phyloP scores from a whole-genome alignment of 2,888 invertebrate genomes.

The Nematopogon swammerdamellus region DNA sequence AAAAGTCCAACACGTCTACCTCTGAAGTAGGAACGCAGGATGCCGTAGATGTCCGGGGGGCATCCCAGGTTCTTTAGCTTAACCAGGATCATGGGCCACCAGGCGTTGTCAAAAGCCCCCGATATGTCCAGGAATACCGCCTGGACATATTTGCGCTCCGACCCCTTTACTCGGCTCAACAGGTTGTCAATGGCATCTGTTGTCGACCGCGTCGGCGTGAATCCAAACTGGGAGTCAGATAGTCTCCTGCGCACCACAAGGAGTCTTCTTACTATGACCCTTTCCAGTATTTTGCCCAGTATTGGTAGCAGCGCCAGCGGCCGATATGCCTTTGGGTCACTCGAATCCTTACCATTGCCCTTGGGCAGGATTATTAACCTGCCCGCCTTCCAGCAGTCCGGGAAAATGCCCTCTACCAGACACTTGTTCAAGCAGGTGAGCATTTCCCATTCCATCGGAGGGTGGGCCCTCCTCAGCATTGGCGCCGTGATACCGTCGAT shows the following conservation, averaged over 20 bases:
- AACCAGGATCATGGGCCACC: conserved; percentile 20
- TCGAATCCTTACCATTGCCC: conserved; percentile 12
- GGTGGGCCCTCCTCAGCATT: conserved; percentile 8
- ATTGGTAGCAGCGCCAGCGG: conserved; percentile 18
- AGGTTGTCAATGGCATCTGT: conserved; percentile 12
- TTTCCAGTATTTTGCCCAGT: conserved; percentile 18
- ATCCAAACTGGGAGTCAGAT: conserved; percentile 18
- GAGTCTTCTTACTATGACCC: conserved; percentile 12
- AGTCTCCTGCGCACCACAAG: conserved; percentile 6
- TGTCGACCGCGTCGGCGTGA: conserved; percentile 15
- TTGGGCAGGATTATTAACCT: conserved; percentile 15
- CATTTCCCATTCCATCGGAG: too few relatives aligned
- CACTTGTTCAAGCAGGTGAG: too few relatives aligned
- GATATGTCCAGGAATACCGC: conserved; percentile 17
- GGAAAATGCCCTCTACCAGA: conserved; percentile 10
- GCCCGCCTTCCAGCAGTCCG: conserved; percentile 15
- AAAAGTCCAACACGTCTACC: conserved; percentile 1
- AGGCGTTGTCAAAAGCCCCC: conserved; percentile 20
- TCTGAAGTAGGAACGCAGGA: conserved; percentile 5
- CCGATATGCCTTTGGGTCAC: conserved; percentile 17
- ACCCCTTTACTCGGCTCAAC: background rate
- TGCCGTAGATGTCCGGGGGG: conserved; percentile 6
- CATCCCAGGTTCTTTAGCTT: conserved; percentile 14
- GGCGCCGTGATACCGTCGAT: conserved; percentile 15
- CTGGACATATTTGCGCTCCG: conserved; percentile 13